Conservation (phyloP, 1,140 invertebrate species). For the Platyscapa corneri region DNA sequence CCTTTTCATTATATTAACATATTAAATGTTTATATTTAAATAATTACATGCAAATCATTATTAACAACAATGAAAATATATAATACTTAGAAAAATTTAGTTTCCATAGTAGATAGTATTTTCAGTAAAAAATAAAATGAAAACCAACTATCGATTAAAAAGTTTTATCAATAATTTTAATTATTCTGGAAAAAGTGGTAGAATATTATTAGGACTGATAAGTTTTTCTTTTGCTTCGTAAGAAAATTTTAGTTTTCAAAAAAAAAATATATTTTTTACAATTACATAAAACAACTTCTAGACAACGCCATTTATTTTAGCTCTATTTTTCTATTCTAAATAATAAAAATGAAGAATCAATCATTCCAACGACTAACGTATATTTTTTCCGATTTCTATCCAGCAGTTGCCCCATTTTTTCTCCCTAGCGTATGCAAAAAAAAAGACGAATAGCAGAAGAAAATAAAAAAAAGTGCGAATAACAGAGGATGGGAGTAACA, state of each 20-base stretch:
- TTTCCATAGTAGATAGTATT: too few species aligned
- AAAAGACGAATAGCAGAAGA: neutral
- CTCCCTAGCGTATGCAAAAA: neutral
- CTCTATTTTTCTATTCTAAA: neutral
- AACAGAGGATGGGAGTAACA: constrained; percentile 19
- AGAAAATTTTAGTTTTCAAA: neutral
- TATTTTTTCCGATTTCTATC: neutral
- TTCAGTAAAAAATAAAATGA: too few species aligned
- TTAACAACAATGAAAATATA: too few species aligned
- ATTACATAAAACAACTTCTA: neutral
- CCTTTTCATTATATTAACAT: too few species aligned
- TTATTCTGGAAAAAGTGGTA: too few species aligned
- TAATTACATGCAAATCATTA: too few species aligned
- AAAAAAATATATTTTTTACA: neutral
- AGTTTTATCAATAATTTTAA: too few species aligned
- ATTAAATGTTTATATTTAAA: too few species aligned
- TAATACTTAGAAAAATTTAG: too few species aligned
- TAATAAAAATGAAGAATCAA: constrained; percentile 20
- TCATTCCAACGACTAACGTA: neutral
- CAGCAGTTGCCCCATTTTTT: neutral
- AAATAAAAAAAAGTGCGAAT: neutral
- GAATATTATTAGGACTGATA: too few species aligned
- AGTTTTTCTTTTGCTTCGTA: neutral
- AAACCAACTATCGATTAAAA: too few species aligned
- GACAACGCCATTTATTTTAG: neutral